Evolutionary conservation across 2,113 vertebrate species (phyloP).

Genomic region (Lynx canadensis): DNA sequence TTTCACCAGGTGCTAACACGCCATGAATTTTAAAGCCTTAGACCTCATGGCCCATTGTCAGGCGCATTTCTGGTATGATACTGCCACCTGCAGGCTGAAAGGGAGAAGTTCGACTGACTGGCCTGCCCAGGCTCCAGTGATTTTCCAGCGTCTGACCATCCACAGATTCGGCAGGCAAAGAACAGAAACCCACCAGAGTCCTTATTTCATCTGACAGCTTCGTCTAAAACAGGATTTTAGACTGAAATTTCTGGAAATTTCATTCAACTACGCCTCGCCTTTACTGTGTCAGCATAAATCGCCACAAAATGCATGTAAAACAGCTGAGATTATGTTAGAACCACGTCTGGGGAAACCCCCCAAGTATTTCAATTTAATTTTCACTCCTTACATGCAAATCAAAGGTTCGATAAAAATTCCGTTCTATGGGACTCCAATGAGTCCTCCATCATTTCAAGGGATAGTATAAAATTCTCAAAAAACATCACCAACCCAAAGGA

Average conservation of each 20-base stretch:
- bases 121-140: neutral
- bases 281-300: neutral
- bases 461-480: slow-evolving; percentile 26
- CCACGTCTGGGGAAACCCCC: neutral
- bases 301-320: neutral
- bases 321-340: neutral
- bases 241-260: slow-evolving; percentile 15
- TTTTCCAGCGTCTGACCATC: neutral
- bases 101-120: slow-evolving; percentile 44
- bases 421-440: slow-evolving; percentile 10
- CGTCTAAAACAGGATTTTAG: neutral
- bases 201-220: neutral
- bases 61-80: slow-evolving; percentile 46
- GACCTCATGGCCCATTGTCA: neutral
- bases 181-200: neutral
- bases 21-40: neutral
- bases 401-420: slow-evolving; percentile 12
- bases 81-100: slow-evolving; percentile 69
- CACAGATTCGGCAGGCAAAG: neutral
- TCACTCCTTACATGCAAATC: slow-evolving; percentile 25
- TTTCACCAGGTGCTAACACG: neutral
- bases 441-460: neutral
- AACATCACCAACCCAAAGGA: slow-evolving; percentile 18
- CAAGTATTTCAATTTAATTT: slow-evolving; percentile 30
- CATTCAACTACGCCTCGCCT: neutral